phyloP scores from a whole-genome alignment of 2,888 invertebrate species.

The Pyrochroa serraticornis region DNA sequence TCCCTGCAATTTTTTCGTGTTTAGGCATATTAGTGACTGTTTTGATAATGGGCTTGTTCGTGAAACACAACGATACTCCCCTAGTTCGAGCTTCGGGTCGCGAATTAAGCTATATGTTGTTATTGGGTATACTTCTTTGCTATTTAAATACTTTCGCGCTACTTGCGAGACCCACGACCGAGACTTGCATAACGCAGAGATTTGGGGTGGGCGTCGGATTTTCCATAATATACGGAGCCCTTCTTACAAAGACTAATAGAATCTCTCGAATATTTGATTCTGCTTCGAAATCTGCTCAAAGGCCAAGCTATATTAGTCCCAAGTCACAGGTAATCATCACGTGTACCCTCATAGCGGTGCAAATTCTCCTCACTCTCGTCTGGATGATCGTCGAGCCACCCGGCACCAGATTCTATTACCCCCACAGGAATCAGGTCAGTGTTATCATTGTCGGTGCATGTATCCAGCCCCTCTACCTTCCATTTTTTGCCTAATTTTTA shows the following conservation, averaged over 20 bases:
- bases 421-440: conserved; percentile 60
- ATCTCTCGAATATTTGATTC: conserved; percentile 69
- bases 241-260: conserved; percentile 71
- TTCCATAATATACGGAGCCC: conserved; percentile 68
- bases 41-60: conserved; percentile 66
- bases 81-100: conserved; percentile 68
- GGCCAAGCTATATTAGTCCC: conserved; percentile 70
- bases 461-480: too few relatives aligned
- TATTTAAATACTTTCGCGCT: conserved; percentile 69
- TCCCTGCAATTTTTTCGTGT: conserved; percentile 67
- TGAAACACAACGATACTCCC: conserved; percentile 70
- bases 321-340: conserved; percentile 69
- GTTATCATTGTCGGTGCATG: not conserved
- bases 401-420: conserved; percentile 63
- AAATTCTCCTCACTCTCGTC: conserved; percentile 65
- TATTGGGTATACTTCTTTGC: conserved; percentile 67
- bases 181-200: conserved; percentile 66
- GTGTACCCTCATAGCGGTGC: conserved; percentile 60
- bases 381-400: conserved; percentile 74
- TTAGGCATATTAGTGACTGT: conserved; percentile 67
- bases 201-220: conserved; percentile 72
- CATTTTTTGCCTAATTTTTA: too few relatives aligned
- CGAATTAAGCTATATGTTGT: conserved; percentile 68
- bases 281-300: conserved; percentile 66
- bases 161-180: conserved; percentile 63